A percentile compares a stretch with the other conserved stretches of the same genome.
Evolutionary conservation across 2,797 vertebrate genomes (phyloP).

Genomic region (Cichlasoma orientale): DNA sequence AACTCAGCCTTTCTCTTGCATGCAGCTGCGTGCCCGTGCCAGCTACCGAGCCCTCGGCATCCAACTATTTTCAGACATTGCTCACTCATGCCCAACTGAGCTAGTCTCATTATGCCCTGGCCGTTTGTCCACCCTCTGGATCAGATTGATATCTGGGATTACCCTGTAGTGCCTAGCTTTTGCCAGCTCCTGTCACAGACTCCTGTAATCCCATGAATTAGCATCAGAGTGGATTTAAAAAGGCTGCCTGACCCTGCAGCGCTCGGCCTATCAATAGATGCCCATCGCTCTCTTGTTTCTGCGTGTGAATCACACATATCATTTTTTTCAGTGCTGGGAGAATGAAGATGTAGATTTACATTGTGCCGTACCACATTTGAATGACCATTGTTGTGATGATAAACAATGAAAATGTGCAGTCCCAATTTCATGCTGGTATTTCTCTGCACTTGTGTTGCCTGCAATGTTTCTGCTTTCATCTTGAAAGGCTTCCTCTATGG

Average conservation of each 20-base stretch:
- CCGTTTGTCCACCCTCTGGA: conserved; percentile 48
- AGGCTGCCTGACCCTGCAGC: conserved; percentile 17
- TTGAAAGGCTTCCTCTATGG: conserved; percentile 44
- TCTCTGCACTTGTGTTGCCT: not conserved
- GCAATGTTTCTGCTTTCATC: conserved; percentile 47
- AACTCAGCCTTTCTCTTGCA: not conserved
- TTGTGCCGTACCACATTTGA: not conserved
- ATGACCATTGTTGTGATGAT: conserved; percentile 27
- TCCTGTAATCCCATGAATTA: conserved; percentile 73
- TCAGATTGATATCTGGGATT: conserved; percentile 71
- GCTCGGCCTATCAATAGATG: conserved; percentile 3
- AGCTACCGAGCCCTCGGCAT: conserved; percentile 32
- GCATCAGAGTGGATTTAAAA: conserved; percentile 60
- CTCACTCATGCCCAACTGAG: conserved; percentile 43
- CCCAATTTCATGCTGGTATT: conserved; percentile 11
- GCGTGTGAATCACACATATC: not conserved
- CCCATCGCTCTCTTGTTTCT: not conserved
- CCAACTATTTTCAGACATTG: conserved; percentile 34
- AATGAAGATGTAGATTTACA: not conserved
- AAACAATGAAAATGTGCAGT: conserved; percentile 23
- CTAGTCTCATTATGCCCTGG: conserved; percentile 29
- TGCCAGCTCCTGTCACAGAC: conserved; percentile 64
- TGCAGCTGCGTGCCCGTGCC: conserved; percentile 15
- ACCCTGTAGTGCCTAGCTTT: conserved; percentile 38
- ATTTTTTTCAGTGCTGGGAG: not conserved